Conservation (phyloP, 2,797 vertebrate species). For the Pipistrellus kuhlii region DNA sequence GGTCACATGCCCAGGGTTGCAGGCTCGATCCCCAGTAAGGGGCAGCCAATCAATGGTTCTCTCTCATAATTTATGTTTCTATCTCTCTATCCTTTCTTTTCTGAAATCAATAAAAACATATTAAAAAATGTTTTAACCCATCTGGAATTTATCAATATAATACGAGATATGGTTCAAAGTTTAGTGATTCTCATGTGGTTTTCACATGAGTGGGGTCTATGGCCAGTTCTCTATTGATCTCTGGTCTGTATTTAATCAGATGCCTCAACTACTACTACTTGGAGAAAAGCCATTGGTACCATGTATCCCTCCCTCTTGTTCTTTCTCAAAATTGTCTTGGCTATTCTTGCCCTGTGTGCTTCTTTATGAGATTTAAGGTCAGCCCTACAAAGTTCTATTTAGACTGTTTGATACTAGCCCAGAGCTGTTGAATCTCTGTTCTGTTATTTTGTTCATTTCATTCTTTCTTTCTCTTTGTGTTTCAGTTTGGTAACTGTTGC, state of each 20-base stretch:
- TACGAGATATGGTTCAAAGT: background rate
- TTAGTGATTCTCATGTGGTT: background rate
- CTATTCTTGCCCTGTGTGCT: background rate
- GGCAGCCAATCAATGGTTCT: too few relatives aligned
- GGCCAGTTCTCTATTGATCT: background rate
- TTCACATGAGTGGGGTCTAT: fast-evolving
- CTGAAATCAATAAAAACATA: too few relatives aligned
- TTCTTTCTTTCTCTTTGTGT: background rate
- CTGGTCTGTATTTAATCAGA: background rate
- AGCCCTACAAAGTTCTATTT: background rate
- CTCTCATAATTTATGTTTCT: too few relatives aligned
- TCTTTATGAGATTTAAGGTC: background rate
- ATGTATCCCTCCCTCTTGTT: background rate
- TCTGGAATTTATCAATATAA: background rate
- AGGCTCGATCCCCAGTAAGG: too few relatives aligned
- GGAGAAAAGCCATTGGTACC: background rate
- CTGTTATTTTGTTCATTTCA: background rate
- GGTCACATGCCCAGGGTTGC: too few relatives aligned
- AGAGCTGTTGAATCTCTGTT: background rate
- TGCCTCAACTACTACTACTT: background rate
- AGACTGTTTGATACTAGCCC: background rate
- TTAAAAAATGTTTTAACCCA: background rate
- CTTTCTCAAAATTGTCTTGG: background rate
- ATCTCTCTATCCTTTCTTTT: too few relatives aligned
- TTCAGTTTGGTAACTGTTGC: background rate